Base-by-base conservation (phyloP, 2,888 invertebrate species). In the Hetaerina titia region DNA sequence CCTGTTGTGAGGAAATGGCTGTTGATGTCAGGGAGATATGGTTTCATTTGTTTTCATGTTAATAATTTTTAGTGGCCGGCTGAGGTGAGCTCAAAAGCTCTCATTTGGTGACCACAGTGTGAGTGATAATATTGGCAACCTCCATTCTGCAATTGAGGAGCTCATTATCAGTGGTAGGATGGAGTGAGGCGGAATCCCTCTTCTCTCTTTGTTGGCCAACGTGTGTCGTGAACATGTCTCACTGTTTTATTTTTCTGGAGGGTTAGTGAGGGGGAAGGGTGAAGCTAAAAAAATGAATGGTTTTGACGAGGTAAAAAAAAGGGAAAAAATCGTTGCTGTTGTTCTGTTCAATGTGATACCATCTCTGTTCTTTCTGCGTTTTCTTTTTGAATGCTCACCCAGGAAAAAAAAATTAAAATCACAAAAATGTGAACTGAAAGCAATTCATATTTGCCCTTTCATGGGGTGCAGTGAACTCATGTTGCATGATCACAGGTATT, bases 1-100 rank as follows among this genome's bases (percentile, higher is more conserved):
- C 92, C 92, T 92, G 92, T 92, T 92, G 64, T 92, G 64, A 69
- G 92, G 92, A 92, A 92, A 92, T 92, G 92, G 92, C 92, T 22
- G 69, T 92, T 92, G 92, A 92, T 19, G 92, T 92, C 92, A 92
- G 25, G 69, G 92, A 92, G 69, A 69, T 45, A 56, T 92, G 92
- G 92, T 92, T 74, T 92, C 64, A n/a, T 81, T 13, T 74, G 92
- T 92, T 92, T 92, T 74, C 92, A 56, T 92, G 81, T 81, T 81
- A 90, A 92, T 92, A 69, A 69, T 92, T 45, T 45, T 92, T 74
- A 92, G 69, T 92, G 69, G 69, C 57, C 74, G 56, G 56, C 92
- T 69, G n/a, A 56, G 81, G 31, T 69, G 81, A 81, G 81, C 81
- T 81, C 31, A 25, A 13, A 13, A 81, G 81, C 81, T 31, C 81